Evolutionary conservation across 2,797 vertebrate genomes (phyloP).

Genomic region (Brotula barbata): DNA sequence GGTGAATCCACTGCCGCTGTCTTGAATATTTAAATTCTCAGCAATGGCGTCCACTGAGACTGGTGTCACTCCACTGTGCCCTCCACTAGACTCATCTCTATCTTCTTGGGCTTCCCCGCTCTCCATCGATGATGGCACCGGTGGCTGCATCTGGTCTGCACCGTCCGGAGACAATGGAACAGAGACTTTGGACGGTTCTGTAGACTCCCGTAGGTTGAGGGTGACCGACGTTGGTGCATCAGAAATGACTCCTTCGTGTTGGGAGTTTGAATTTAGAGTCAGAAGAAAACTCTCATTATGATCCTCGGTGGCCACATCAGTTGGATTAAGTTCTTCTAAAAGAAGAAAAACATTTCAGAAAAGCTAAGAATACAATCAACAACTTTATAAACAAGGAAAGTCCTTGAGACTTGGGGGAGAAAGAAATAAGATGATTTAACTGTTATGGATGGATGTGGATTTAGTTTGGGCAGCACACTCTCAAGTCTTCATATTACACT

Average conservation of each 20-base stretch:
- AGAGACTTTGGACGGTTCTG: slow-evolving; percentile 7
- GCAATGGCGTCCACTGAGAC: slow-evolving; percentile 17
- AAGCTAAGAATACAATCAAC: background rate
- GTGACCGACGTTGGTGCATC: slow-evolving; percentile 15
- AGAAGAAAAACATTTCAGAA: slow-evolving; percentile 8
- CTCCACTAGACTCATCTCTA: slow-evolving; percentile 24
- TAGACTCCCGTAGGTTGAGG: slow-evolving; percentile 5
- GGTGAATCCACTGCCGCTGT: slow-evolving; percentile 42
- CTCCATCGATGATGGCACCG: slow-evolving; percentile 30
- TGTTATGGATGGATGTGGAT: background rate
- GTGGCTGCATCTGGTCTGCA: slow-evolving; percentile 37
- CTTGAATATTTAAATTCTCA: slow-evolving; percentile 35
- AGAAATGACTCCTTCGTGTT: slow-evolving; percentile 27
- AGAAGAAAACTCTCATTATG: slow-evolving; percentile 33
- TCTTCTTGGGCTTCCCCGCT: slow-evolving; percentile 26
- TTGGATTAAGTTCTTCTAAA: slow-evolving; percentile 50
- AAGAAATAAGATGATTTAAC: background rate
- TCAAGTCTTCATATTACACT: no score
- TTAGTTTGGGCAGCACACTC: background rate
- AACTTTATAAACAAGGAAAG: background rate
- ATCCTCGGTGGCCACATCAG: slow-evolving; percentile 22
- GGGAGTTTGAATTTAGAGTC: slow-evolving; percentile 19
- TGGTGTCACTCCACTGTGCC: slow-evolving; percentile 18
- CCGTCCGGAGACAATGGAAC: slow-evolving; percentile 29
- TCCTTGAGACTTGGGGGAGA: no score